These are phyloP conservation scores for Malurus alboscapulatus DNA, from an alignment of 2,113 vertebrate species.

Conservation along the genomic window DNA sequence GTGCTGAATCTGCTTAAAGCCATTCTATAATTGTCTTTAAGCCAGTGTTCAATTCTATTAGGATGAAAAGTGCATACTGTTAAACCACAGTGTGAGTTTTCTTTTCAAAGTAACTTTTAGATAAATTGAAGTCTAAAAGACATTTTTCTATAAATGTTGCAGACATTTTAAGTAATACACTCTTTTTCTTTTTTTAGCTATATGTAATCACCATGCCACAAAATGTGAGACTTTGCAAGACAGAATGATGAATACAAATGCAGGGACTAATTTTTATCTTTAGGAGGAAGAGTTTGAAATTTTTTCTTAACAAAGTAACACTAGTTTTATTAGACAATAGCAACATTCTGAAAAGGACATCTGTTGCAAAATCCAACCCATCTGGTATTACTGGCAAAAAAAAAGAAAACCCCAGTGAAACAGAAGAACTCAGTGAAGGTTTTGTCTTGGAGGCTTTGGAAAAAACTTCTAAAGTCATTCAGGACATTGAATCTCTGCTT, in stretches of 20 bases:
- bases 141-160: not conserved
- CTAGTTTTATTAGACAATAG: conserved; percentile 73
- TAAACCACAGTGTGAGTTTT: not conserved
- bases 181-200: not conserved
- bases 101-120: not conserved
- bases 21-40: not conserved
- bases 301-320: conserved; percentile 63
- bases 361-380: not conserved
- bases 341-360: conserved; percentile 28
- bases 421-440: not conserved
- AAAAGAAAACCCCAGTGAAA: not conserved
- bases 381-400: not conserved
- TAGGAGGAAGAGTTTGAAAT: not conserved
- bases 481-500: conserved; percentile 76
- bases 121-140: not conserved
- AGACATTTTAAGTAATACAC: not conserved
- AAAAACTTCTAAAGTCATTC: conserved; percentile 73
- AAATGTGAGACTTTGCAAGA: not conserved
- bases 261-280: not conserved
- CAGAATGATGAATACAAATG: not conserved
- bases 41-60: not conserved
- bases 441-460: conserved; percentile 58
- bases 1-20: not conserved
- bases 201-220: not conserved
- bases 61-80: not conserved